Percentiles rank a stretch among this genome's conserved stretches.
phyloP scores from a whole-genome alignment of 2,888 invertebrate species.

The Drosophila prostipennis region DNA sequence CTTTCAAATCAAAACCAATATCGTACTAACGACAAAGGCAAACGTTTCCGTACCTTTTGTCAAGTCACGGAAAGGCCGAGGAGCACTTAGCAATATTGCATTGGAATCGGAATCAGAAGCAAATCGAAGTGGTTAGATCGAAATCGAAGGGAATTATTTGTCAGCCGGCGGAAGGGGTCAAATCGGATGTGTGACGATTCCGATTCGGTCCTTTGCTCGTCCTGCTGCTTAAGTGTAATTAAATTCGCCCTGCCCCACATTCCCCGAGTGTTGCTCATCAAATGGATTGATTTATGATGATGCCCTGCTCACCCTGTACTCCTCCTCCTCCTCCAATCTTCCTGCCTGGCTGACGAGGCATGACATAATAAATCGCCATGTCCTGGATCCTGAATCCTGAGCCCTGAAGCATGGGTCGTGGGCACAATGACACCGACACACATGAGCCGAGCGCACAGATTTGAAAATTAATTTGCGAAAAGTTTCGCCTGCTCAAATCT shows the following conservation, averaged over 20 bases:
- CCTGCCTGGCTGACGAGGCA: conserved; percentile 52
- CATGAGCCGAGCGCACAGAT: conserved; percentile 38
- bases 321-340: not conserved
- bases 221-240: conserved; percentile 72
- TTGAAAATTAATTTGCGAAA: conserved; percentile 69
- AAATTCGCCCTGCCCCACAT: conserved; percentile 56
- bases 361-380: conserved; percentile 71
- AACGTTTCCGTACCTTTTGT: conserved; percentile 54
- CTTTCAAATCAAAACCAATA: conserved; percentile 46
- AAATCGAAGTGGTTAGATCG: conserved; percentile 57
- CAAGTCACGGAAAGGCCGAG: conserved; percentile 49
- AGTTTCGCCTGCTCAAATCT: conserved; percentile 51
- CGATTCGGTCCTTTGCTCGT: conserved; percentile 8
- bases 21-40: conserved; percentile 32
- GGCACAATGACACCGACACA: conserved; percentile 33
- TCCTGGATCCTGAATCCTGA: conserved; percentile 5
- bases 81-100: conserved; percentile 74
- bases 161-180: conserved; percentile 4
- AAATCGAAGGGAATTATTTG: conserved; percentile 53
- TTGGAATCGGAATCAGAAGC: conserved; percentile 23
- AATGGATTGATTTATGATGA: conserved; percentile 79
- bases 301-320: conserved; percentile 21
- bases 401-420: conserved; percentile 9
- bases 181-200: conserved; percentile 23
- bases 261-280: conserved; percentile 54